Percentiles rank a stretch among this genome's conserved stretches.
These are phyloP conservation scores for Labeo catla DNA, from an alignment of 2,113 vertebrate genomes.

Conservation along the genomic window DNA sequence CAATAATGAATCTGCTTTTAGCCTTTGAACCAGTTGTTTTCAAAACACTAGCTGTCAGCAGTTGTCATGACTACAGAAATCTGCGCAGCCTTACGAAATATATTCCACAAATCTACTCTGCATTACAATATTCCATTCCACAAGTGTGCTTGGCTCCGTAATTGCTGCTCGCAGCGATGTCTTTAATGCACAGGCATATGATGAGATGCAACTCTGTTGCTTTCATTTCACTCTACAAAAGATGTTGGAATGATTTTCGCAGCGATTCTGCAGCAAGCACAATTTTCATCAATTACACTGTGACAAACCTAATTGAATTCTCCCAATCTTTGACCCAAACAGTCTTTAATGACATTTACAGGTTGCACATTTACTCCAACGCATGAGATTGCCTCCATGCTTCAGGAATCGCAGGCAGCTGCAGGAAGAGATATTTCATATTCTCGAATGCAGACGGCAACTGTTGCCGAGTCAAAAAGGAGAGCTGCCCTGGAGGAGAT, in stretches of 20 bases:
- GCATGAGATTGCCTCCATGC: not conserved
- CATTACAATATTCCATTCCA: not conserved
- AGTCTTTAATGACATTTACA: conserved; percentile 22
- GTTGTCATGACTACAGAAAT: conserved; percentile 23
- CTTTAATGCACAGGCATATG: not conserved
- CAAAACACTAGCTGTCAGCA: not conserved
- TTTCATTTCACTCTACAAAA: not conserved
- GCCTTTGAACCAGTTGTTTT: conserved; percentile 1
- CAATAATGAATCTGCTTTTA: not conserved
- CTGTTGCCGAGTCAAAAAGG: conserved; percentile 22
- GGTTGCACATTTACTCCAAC: not conserved
- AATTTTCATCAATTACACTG: not conserved
- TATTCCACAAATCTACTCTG: not conserved
- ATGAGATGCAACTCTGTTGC: not conserved
- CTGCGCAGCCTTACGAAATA: not conserved
- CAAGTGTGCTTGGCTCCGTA: not conserved
- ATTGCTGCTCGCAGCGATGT: not conserved
- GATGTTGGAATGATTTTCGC: not conserved
- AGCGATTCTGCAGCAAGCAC: not conserved
- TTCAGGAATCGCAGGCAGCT: conserved; percentile 21
- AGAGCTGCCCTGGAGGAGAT: conserved; percentile 34
- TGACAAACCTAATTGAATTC: not conserved
- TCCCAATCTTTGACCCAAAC: conserved; percentile 39
- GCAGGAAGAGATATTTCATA: conserved; percentile 1
- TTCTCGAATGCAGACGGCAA: not conserved